Percentiles rank a stretch among this genome's conserved stretches.
Conservation (phyloP, 2,888 invertebrate genomes). For the Chloroclystis v-ata region DNA sequence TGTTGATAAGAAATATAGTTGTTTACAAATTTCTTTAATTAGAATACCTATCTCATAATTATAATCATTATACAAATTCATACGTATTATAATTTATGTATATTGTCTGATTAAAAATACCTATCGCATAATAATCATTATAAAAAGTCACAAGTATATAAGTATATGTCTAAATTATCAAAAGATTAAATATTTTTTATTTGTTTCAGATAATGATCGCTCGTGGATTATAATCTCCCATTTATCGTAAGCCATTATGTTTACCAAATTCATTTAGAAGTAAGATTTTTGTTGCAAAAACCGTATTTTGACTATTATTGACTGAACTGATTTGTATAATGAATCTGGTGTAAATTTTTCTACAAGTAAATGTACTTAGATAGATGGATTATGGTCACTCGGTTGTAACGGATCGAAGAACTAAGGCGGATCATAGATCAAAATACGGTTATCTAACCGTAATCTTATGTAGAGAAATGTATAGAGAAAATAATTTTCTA, state of each 20-base stretch:
- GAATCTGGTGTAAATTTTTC: background rate
- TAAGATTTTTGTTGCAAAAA: slow-evolving; percentile 39
- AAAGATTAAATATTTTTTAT: slow-evolving; percentile 1
- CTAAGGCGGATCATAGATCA: slow-evolving; percentile 39
- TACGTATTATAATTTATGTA: no score
- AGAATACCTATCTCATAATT: no score
- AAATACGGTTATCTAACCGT: slow-evolving; percentile 34
- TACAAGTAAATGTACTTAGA: slow-evolving; percentile 17
- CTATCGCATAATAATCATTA: no score
- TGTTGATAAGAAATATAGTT: no score
- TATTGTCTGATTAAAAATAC: no score
- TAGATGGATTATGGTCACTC: no score
- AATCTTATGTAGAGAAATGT: no score
- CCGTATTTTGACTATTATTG: slow-evolving; percentile 47
- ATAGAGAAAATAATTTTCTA: no score
- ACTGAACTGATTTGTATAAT: background rate
- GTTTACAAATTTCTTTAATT: no score
- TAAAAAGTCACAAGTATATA: no score
- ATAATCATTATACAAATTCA: no score
- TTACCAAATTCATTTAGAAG: slow-evolving; percentile 56
- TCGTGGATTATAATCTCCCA: slow-evolving; percentile 48
- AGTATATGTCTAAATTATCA: background rate
- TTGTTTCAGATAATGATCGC: slow-evolving; percentile 35
- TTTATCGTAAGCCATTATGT: slow-evolving; percentile 54
- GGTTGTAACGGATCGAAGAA: no score